phyloP scores from a whole-genome alignment of 1,140 invertebrate genomes.

The Zaprionus ghesquierei region DNA sequence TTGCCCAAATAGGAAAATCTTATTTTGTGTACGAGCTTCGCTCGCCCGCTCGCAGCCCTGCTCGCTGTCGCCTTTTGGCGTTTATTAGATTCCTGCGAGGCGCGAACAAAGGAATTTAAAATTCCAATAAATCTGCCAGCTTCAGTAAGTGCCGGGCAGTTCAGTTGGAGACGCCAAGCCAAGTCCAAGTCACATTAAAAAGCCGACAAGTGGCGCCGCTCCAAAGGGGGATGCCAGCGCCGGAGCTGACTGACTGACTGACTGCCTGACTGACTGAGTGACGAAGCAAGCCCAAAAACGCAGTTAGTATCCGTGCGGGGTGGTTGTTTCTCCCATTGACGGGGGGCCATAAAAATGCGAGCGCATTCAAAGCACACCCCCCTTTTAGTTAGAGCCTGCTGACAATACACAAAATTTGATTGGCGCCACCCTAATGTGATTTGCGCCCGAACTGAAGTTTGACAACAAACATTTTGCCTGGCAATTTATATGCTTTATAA shows the following conservation, averaged over 20 bases:
- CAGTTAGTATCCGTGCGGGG: conserved; percentile 10
- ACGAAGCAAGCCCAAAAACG: neutral
- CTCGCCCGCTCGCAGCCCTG: neutral
- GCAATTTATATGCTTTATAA: conserved; percentile 64
- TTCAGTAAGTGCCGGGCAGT: conserved; percentile 62
- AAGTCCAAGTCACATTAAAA: conserved; percentile 7
- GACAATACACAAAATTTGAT: conserved; percentile 65
- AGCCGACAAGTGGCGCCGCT: neutral
- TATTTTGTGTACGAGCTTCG: conserved; percentile 40
- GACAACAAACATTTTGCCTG: conserved; percentile 69
- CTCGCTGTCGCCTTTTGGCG: conserved; percentile 38
- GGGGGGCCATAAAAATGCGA: conserved; percentile 31
- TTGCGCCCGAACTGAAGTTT: conserved; percentile 46
- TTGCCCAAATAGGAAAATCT: conserved; percentile 15
- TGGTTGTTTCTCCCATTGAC: conserved; percentile 47
- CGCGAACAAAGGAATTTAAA: conserved; percentile 70
- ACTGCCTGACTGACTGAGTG: neutral
- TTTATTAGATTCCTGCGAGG: conserved; percentile 64
- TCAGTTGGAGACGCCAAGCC: conserved; percentile 3
- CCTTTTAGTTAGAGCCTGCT: conserved; percentile 1
- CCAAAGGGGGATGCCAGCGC: neutral
- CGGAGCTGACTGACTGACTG: neutral
- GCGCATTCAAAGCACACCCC: neutral
- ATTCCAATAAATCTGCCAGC: conserved; percentile 78
- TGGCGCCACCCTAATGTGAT: conserved; percentile 68